These are phyloP conservation scores for Xestia sexstrigata DNA, from an alignment of 2,888 invertebrate species.

Conservation along the genomic window DNA sequence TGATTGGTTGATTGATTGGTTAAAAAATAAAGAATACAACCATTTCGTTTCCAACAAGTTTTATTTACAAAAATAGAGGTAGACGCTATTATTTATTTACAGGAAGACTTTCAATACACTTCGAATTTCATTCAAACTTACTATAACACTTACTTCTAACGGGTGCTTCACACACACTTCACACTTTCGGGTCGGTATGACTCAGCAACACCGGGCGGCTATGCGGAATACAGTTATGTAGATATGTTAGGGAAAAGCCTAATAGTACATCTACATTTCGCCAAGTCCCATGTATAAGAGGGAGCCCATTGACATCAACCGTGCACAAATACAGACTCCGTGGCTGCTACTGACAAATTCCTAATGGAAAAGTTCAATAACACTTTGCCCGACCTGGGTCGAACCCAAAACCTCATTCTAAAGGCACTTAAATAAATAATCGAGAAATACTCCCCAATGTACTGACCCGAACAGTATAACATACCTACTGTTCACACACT, in stretches of 20 bases:
- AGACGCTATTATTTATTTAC: constrained; percentile 59
- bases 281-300: neutral
- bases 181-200: neutral
- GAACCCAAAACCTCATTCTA: neutral
- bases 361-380: neutral
- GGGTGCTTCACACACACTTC: neutral
- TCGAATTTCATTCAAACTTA: constrained; percentile 44
- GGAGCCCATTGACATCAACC: neutral
- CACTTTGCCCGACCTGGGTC: neutral
- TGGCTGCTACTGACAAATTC: neutral
- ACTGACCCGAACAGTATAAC: neutral
- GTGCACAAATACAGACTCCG: neutral
- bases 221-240: neutral
- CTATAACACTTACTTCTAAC: neutral
- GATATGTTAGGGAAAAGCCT: neutral
- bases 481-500: neutral
- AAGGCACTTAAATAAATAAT: neutral
- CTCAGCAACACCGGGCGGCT: neutral
- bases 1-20: neutral
- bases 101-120: constrained; percentile 59
- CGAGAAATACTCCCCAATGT: neutral
- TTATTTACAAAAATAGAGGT: constrained; percentile 66
- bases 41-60: constrained; percentile 25
- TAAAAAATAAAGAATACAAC: constrained; percentile 15
- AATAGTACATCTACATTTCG: neutral